Percentiles rank a stretch among this genome's conserved stretches.
phyloP scores from a whole-genome alignment of 2,888 invertebrate species.

The Falcaria lacertinaria region DNA sequence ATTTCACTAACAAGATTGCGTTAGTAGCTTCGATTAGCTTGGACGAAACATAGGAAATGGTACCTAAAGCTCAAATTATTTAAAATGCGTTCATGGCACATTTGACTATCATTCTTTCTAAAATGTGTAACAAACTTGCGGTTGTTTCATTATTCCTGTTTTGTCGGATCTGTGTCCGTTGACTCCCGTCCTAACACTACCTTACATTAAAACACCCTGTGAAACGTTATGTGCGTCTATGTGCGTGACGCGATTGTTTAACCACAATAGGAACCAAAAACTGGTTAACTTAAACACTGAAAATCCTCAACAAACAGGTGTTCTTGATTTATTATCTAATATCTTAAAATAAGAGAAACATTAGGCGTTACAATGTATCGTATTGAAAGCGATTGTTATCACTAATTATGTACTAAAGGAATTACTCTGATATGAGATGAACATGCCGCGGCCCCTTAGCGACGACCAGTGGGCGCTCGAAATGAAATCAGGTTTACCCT shows the following conservation, averaged over 20 bases:
- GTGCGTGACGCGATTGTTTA: conserved; percentile 22
- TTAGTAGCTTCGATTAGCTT: no score
- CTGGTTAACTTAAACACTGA: conserved; percentile 9
- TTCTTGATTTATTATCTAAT: conserved; percentile 9
- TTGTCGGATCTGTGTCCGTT: conserved; percentile 26
- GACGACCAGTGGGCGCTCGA: conserved; percentile 20
- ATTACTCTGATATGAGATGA: conserved; percentile 56
- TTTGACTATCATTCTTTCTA: not conserved
- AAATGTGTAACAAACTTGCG: not conserved
- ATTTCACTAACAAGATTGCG: no score
- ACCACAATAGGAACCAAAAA: conserved; percentile 28
- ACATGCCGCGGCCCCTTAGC: conserved; percentile 24
- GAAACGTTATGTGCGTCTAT: conserved; percentile 47
- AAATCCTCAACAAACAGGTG: conserved; percentile 10
- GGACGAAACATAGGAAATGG: no score
- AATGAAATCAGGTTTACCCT: conserved; percentile 25
- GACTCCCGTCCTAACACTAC: conserved; percentile 64
- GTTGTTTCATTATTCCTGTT: conserved; percentile 5
- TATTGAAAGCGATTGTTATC: conserved; percentile 12
- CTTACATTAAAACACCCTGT: conserved; percentile 77
- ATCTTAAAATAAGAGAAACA: conserved; percentile 23
- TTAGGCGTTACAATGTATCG: conserved; percentile 22
- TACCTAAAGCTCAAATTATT: no score
- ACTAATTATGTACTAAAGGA: conserved; percentile 44
- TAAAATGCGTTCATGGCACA: not conserved